Conservation (phyloP, 2,113 vertebrate genomes). For the Monopterus albus region DNA sequence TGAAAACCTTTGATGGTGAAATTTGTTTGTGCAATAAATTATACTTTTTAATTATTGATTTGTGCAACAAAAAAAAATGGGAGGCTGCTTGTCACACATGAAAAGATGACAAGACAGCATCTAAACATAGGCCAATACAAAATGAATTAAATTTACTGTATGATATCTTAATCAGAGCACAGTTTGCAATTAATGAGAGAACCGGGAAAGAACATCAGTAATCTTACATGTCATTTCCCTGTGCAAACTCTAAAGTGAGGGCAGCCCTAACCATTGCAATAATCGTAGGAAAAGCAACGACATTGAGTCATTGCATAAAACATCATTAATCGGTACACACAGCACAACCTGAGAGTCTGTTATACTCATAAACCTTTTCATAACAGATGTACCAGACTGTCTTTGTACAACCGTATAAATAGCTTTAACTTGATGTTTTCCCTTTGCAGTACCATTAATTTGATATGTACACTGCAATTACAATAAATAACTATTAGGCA, state of each 20-base stretch:
- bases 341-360: constrained; percentile 38
- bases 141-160: constrained; percentile 59
- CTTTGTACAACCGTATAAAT: constrained; percentile 47
- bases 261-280: constrained; percentile 18
- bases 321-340: constrained; percentile 38
- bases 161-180: constrained; percentile 49
- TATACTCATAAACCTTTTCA: constrained; percentile 41
- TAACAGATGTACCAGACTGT: constrained; percentile 25
- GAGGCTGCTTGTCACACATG: constrained; percentile 16
- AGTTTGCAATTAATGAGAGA: constrained; percentile 38
- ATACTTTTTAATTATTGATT: too few species aligned
- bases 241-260: constrained; percentile 20
- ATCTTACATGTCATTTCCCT: constrained; percentile 31
- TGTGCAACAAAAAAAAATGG: background rate
- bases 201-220: constrained; percentile 38
- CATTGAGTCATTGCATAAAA: constrained; percentile 34
- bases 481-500: constrained; percentile 26
- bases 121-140: constrained; percentile 29
- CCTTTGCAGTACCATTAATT: constrained; percentile 46
- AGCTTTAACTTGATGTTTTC: constrained; percentile 28
- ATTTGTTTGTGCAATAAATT: constrained; percentile 7
- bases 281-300: constrained; percentile 42
- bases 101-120: constrained; percentile 45
- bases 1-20: constrained; percentile 32
- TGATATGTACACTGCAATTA: constrained; percentile 46